phyloP scores from a whole-genome alignment of 2,113 vertebrate species.

The Trogon surrucura region DNA sequence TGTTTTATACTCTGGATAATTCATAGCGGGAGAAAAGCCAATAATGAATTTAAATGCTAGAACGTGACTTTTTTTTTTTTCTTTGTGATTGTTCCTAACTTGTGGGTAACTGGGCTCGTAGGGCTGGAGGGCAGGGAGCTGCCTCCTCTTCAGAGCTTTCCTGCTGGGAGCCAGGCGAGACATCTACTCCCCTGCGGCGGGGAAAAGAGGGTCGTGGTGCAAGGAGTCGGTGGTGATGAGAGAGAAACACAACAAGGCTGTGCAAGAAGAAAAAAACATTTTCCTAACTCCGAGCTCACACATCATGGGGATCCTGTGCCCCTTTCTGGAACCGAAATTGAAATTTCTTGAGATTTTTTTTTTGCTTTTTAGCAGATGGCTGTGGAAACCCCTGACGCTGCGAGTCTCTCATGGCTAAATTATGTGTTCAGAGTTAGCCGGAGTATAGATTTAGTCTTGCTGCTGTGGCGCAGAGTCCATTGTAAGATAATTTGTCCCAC shows the following conservation, averaged over 20 bases:
- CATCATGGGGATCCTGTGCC: not conserved
- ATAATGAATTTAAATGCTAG: slow-evolving; percentile 23
- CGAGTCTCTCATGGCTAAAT: slow-evolving; percentile 54
- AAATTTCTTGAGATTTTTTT: slow-evolving; percentile 16
- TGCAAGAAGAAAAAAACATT: not conserved
- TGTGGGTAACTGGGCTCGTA: not conserved
- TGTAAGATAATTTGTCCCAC: slow-evolving; percentile 72
- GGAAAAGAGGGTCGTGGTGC: not conserved
- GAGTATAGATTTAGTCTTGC: slow-evolving; percentile 64
- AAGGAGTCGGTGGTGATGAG: not conserved
- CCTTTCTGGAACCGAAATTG: not conserved
- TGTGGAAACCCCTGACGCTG: slow-evolving; percentile 24
- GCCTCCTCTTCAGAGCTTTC: not conserved
- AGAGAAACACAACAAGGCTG: not conserved
- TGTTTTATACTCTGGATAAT: slow-evolving; percentile 28
- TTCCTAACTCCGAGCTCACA: not conserved
- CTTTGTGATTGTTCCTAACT: not conserved
- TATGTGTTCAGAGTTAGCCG: slow-evolving; percentile 48
- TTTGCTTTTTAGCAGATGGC: not conserved
- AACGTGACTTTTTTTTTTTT: not conserved
- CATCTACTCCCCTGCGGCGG: not conserved
- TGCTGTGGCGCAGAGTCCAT: slow-evolving; percentile 62
- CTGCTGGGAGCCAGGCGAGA: not conserved
- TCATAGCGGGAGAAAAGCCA: not conserved
- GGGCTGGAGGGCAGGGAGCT: not conserved